Evolutionary conservation across 2,113 vertebrate species (phyloP), one percentile per base, ranked within the genome.

Genomic region (Tauraco erythrolophus): DNA sequence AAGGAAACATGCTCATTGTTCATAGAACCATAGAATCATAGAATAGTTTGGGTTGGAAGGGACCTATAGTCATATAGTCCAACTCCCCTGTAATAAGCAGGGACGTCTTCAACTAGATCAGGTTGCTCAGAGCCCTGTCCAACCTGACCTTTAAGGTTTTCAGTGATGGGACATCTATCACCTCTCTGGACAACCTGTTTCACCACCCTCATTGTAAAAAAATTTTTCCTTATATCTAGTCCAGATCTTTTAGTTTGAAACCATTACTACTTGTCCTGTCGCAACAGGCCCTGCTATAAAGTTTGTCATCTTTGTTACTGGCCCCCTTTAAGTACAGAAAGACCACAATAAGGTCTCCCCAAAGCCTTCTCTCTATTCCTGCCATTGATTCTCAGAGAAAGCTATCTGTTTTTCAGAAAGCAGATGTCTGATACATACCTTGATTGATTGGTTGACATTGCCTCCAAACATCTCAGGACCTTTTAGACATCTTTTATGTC

Each of bases 321-420:
- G 48, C 1, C 4, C 19, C 5, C 2, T 62, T 37, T 19, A 46
- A 8, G 0, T 35, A 51, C 18, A 28, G 15, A 27, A 75, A 87
- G 35, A 14, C 8, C 1, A 1, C 46, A 53, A 65, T 35, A 79
- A 56, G 10, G 4, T 75, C 33, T 37, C 1, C 8, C 15, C 1
- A 1, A 39, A 80, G 46, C 7, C 14, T 76, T 48, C 25, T 60
- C 24, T 83, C 35, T 60, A 2, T 68, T 86, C 18, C 43, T 79
- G 24, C 16, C 45, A 27, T 16, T 62, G 19, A 56, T 66, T 18
- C 9, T 83, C 21, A 75, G 41, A 53, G 6, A 19, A 2, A 37
- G 4, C 21, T 5, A 39, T 6, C 13, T 17, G 2, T 51, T 81
- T 78, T 81, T 51, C 69, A 74, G 39, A 48, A 90, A 39, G 41